Base-by-base conservation (phyloP, 2,888 invertebrate genomes). In the Hesperia comma region DNA sequence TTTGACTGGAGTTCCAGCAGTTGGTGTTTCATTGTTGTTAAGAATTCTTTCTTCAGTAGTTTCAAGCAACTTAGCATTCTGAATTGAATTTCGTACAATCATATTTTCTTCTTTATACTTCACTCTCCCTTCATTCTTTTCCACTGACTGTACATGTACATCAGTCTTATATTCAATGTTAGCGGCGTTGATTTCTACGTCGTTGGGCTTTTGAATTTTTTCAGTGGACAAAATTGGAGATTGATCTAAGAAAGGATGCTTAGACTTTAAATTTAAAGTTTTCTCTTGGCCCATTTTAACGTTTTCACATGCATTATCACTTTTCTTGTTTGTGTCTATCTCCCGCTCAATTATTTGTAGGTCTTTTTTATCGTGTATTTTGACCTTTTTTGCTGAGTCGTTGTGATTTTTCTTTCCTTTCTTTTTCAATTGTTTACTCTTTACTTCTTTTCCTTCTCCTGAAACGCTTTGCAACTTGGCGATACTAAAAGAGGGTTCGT, bases 351-450 rank as follows among this genome's bases (percentile, higher is more conserved):
- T 33, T 46, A 54, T 46, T n/a, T 61, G 61, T 17, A 56, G 8
- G 40, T 26, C 49, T 61, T 51, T 43, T 19, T 21, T 63, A 56
- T 17, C 43, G 10, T 67, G 57, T 43, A 5, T 19, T 2, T 54
- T 60, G 14, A 7, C 14, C 49, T 63, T 32, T 46, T 63, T 55
- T 6, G 5, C 33, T 12, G 56, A 33, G 10, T 57, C 57, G 41
- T 58, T 66, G 7, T 66, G 62, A 14, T 41, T 68, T 71, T 69
- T 72, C 69, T 49, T 69, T 40, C 57, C 41, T 56, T 70, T 72
- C 46, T 67, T 72, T 64, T 68, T 71, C 15, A 60, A 57, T 54
- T 62, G 58, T 54, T 49, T 49, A 19, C 19, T 49, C 17, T 49
- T 49, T 0, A 49, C 7, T 7, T 46, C 49, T 2, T 2, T 15